Evolutionary conservation across 2,888 invertebrate genomes (phyloP), one percentile per base, ranked within the genome.

Genomic region (Tinea trinotella): DNA sequence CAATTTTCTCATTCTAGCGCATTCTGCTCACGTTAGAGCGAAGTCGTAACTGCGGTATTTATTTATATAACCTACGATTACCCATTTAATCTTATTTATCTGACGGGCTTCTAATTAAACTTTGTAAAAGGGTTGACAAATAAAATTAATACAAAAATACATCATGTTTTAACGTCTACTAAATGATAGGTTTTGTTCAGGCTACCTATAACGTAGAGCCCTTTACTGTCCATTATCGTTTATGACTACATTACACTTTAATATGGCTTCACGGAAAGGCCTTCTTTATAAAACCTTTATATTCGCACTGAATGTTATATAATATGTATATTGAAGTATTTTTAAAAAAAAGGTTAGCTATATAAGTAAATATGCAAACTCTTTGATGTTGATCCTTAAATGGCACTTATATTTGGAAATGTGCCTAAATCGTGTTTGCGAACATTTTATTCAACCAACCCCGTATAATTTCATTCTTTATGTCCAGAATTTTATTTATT

Each of bases 11-110:
- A 66, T 66, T 60, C 61, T 66, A 64, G 58, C 53, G 64, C 63
- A 70, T 72, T 69, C 69, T 66, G 63, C 65, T 69, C 70, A 74
- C 73, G 71, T 73, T 68, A 68, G 12, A 18, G 13, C 49, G 48
- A 53, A 48, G 56, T 66, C 56, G 64, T 64, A 67, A 70, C 65
- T 64, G 70, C 30, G 22, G 30, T 40, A 40, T 40, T 40, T 40
- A 40, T 40, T 40, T 13, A 40, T 15, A 17, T 40, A 40, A 17
- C 40, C 3, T 40, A 40, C 40, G 7, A 30, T 17, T 40, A 40
- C 40, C 13, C 30, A 1, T 30, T 30, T 30, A 2, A 30, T 30
- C 1, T 30, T 2, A 4, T 7, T 30, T 10, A 30, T 10, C 3
- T 30, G 3, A n/a, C n/a, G n/a, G n/a, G n/a, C n/a, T 30, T 4